phyloP scores from a whole-genome alignment of 2,797 vertebrate species.

The Kryptopterus vitreolus region DNA sequence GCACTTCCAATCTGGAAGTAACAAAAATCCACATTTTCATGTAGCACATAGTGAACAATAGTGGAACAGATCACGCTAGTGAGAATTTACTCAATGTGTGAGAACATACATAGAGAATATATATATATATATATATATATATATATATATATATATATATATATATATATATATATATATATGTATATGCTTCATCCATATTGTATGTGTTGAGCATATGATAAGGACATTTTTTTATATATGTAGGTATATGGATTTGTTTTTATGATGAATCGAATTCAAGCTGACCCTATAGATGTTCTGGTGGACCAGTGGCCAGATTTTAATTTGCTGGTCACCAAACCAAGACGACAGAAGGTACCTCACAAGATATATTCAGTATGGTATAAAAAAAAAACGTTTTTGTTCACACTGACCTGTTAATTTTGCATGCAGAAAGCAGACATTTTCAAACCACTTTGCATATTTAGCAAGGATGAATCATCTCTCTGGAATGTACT shows the following conservation, averaged over 20 bases:
- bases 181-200: neutral
- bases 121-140: too few relatives aligned
- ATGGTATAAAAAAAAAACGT: neutral
- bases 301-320: conserved; percentile 56
- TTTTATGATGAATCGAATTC: conserved; percentile 33
- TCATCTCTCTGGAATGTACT: conserved; percentile 33
- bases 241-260: conserved; percentile 48
- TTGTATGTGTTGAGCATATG: neutral
- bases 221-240: neutral
- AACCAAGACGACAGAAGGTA: conserved; percentile 41
- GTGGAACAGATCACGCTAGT: too few relatives aligned
- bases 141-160: too few relatives aligned
- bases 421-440: conserved; percentile 32
- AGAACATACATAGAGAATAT: too few relatives aligned
- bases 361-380: neutral
- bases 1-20: too few relatives aligned
- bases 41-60: too few relatives aligned
- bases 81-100: too few relatives aligned
- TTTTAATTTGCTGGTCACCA: conserved; percentile 46
- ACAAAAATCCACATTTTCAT: too few relatives aligned
- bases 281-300: conserved; percentile 45
- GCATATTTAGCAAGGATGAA: conserved; percentile 46
- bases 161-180: neutral
- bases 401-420: neutral
- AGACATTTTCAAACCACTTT: conserved; percentile 44